Evolutionary conservation across 2,888 invertebrate genomes (phyloP), one percentile per base, ranked within the genome.

Genomic region (Sesia bembeciformis): DNA sequence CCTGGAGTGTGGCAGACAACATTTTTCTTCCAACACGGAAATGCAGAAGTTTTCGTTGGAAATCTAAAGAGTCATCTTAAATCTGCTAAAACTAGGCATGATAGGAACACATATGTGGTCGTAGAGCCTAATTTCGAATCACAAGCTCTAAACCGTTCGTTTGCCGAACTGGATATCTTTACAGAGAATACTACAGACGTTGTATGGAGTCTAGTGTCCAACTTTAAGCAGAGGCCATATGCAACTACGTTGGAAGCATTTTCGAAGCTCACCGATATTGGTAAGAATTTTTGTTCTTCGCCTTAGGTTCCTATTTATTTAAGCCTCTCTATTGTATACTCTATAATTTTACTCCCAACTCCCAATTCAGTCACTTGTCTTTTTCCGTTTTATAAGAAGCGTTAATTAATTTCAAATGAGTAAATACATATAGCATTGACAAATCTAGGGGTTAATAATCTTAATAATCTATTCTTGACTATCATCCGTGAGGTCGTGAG

Each of bases 11-110:
- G 92, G 70, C 93, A 94, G 64, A 94, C 94, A 59, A 94, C 95
- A 4, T 95, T 98, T 72, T 94, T 95, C 73, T 97, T 98, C 82
- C 96, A 96, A 75, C 93, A 95, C 63, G 96, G 95, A 0, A 96
- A 97, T 65, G 96, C 96, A 0, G 95, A 95, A 66, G 92, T 93
- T 55, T 93, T 97, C 67, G 90, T 93, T 49, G 90, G 82, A 46
- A 90, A 90, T 57, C 84, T 93, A 58, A 93, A 92, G 79, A 91
- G 92, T 64, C 90, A 91, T 57, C 80, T 93, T 4, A 92, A 91
- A 73, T 92, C 93, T 3, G 89, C 90, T 3, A 94, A 94, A 61
- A 93, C 95, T 0, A 91, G 93, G 57, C 91, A 93, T 57, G 96
- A 96, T 62, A 92, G 92, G 53, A 86, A 87, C 55, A 84, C 86